Base-by-base conservation (phyloP, 2,113 vertebrate genomes). In the Microcebus murinus region DNA sequence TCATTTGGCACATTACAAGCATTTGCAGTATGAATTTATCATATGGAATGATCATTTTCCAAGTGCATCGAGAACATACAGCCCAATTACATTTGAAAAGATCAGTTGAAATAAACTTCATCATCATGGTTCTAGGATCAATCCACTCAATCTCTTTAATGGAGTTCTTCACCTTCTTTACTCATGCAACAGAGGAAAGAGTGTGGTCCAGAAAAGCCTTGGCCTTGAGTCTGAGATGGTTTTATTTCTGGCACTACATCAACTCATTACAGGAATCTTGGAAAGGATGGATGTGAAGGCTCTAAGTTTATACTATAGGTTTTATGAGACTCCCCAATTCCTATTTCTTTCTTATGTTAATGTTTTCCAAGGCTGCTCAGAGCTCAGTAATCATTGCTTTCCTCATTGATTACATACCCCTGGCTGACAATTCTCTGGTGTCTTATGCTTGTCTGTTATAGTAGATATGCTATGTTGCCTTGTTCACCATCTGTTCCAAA, bases 11-110 rank as follows among this genome's bases (percentile, higher is more conserved):
- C 88, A 93, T 94, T 76, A 82, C 14, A 42, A 88, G 79, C 27
- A n/a, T 92, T 96, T 96, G 96, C 95, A 89, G 79, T 81, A 93
- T 95, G 94, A 96, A 97, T 97, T 96, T 97, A 97, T 97, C 95
- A 97, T 97, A 97, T 90, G 96, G 79, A 96, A 97, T 94, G 87
- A 97, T 97, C 91, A 96, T 96, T 96, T 96, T 97, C 97, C 94
- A 96, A 96, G 91, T 95, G 83, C 91, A 45, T 50, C 1, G 39
- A 91, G 94, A 97, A 93, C 92, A 65, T 79, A 91, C 6, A 96
- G 89, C 65, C 71, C 91, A 89, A 95, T 57, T 74, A 27, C 59
- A 97, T 95, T 97, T 91, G 70, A 89, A 92, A 92, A 80, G 91
- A 94, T 93, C 55, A 50, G 68, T 76, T 81, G 92, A 95, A 96